Evolutionary conservation across 1,140 invertebrate species (phyloP), one percentile per base, ranked within the genome.

Genomic region (Rhagoletis pomonella): DNA sequence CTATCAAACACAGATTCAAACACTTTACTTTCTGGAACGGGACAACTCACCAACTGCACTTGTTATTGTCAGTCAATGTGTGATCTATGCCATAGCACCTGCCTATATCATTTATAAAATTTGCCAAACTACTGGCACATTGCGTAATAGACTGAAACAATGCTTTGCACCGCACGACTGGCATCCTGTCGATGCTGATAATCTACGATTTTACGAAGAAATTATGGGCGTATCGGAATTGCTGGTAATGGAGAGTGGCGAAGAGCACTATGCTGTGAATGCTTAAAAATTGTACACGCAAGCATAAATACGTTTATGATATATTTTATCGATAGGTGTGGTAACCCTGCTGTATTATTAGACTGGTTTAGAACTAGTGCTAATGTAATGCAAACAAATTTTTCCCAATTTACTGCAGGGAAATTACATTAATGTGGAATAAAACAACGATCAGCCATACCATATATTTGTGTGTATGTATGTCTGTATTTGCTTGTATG

Each of bases 151-250:
- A 5, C 50, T 92, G 87, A 88, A 86, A 50, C 91, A 92, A 88
- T 92, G 90, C 44, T 89, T 92, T 29, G 89, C 90, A 0, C 92
- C 92, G 55, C 92, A 91, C 69, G 92, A 92, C 87, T 92, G 92
- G 92, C 91, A 92, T 91, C 92, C 92, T 4, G 91, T 91, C 19
- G 91, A 90, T 89, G 89, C 91, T 64, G 90, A 92, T 85, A 90
- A 92, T 89, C 90, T 91, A 0, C 89, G 89, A 3, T 91, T 91
- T 67, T 92, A 92, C 39, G 91, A 92, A 73, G 91, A 92, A 55
- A 89, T 91, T 17, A 92, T 92, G 91, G 91, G 91, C 73, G 91
- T 89, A 14, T 91, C 91, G 39, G 91, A 92, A 89, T 92, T 92
- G 91, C 89, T 92, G 58, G 91, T 92, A 81, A 29, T 92, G 59